Base-by-base conservation (phyloP, 1,140 invertebrate species). In the Formica selysi region DNA sequence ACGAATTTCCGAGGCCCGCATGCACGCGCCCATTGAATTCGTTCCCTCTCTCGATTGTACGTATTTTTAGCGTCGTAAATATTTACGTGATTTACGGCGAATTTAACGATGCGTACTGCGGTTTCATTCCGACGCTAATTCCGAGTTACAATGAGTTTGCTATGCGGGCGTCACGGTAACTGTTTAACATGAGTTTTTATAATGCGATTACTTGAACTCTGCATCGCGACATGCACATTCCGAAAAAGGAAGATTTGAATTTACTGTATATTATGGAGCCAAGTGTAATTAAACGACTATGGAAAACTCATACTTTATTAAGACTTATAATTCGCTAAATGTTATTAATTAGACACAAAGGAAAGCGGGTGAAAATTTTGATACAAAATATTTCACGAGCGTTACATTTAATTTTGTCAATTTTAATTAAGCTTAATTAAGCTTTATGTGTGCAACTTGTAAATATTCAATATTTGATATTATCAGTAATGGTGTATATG, bases 1-100 rank as follows among this genome's bases (percentile, higher is more conserved):
- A 85, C n/a, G 67, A 71, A 80, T 80, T 76, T 80, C 41, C 36
- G n/a, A 68, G 48, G 57, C 88, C 81, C 83, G 83, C 83, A 76
- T 87, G 73, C 78, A 29, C 67, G 26, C 36, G 22, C 62, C 41
- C 26, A 87, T 29, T 67, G 22, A 22, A 41, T 68, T 4, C 26
- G 62, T 29, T 16, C 29, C 13, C 3, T 8, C 22, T 19, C 32
- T 13, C 57, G 26, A 48, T 74, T 48, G 26, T 61, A 71, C 38
- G 7, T 81, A 83, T 83, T 83, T 83, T 83, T 74, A 73, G 38
- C 54, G 79, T 44, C 38, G 79, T 83, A 83, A 83, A 83, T 83
- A 83, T 74, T 74, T 83, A 74, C 67, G 54, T 83, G 68, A 83
- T 83, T 83, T 83, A 83, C 68, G 79, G 29, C 68, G 38, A 74